A percentile compares a stretch with the other conserved stretches of the same genome.
phyloP scores from a whole-genome alignment of 1,140 invertebrate genomes.

The Drosophila dunni region DNA sequence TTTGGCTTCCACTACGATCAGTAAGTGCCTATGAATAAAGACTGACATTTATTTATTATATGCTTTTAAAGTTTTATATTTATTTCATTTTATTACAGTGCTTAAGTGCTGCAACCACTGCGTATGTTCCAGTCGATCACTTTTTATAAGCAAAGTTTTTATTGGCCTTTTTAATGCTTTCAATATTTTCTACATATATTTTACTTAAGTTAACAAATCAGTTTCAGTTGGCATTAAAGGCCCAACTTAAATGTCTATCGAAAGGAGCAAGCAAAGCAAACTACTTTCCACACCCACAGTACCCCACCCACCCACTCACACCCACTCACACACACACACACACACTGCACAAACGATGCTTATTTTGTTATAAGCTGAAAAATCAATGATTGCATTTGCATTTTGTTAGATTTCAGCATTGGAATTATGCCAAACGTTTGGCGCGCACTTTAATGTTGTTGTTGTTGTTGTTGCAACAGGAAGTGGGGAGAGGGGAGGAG shows the following conservation, averaged over 20 bases:
- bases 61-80: no score
- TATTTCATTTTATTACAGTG: no score
- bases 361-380: conserved; percentile 76
- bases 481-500: conserved; percentile 21
- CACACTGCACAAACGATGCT: conserved; percentile 32
- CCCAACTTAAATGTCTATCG: background rate
- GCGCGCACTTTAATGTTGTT: conserved; percentile 29
- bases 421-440: conserved; percentile 77
- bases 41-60: no score
- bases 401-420: conserved; percentile 73
- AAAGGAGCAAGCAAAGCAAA: background rate
- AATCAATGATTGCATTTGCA: conserved; percentile 82
- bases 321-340: background rate
- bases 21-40: no score
- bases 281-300: background rate
- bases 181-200: conserved; percentile 5
- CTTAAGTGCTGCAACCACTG: background rate
- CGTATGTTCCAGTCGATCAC: background rate
- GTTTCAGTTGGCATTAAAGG: conserved; percentile 2
- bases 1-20: no score
- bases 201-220: conserved; percentile 6
- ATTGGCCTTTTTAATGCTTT: conserved; percentile 7
- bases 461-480: conserved; percentile 41
- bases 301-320: background rate
- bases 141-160: background rate